Percentiles rank a stretch among this genome's conserved stretches.
Evolutionary conservation across 2,113 vertebrate genomes (phyloP).

Genomic region (Zosterops pallidus): DNA sequence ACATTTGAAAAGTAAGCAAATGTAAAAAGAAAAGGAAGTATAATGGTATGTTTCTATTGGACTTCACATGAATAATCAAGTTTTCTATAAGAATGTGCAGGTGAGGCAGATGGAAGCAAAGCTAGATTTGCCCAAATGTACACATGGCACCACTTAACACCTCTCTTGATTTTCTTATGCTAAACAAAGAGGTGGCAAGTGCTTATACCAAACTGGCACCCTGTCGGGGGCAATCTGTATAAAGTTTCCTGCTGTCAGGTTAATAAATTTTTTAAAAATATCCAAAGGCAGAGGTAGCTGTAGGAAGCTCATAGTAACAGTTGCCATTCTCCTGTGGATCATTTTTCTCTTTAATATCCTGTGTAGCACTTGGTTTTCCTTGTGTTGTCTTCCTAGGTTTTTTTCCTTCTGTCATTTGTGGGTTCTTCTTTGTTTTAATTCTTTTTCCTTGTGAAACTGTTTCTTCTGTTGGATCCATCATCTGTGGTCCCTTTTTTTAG

Average conservation of each 20-base stretch:
- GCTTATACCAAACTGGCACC: conserved; percentile 68
- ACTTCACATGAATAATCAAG: conserved; percentile 4
- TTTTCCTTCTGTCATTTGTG: conserved; percentile 1
- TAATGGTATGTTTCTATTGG: background rate
- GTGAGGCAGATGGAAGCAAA: background rate
- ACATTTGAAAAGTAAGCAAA: conserved; percentile 73
- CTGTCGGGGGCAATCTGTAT: conserved; percentile 77
- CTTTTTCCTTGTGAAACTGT: background rate
- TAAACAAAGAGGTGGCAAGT: conserved; percentile 65
- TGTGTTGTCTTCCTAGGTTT: conserved; percentile 22
- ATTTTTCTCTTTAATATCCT: conserved; percentile 78
- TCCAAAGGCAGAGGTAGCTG: conserved; percentile 81
- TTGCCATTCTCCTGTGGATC: conserved; percentile 76
- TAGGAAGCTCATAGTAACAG: conserved; percentile 77
- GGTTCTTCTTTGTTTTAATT: conserved; percentile 31
- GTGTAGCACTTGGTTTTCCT: conserved; percentile 40
- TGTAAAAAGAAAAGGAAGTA: background rate
- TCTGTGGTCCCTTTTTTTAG: background rate
- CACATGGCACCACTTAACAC: conserved; percentile 62
- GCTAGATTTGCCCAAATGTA: conserved; percentile 43
- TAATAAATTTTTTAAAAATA: conserved; percentile 86
- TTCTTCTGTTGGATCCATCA: background rate
- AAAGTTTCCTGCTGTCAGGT: conserved; percentile 83
- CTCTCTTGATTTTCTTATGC: conserved; percentile 72
- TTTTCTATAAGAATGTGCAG: background rate